These are phyloP conservation scores for Noctua janthina DNA, from an alignment of 2,888 invertebrate genomes.

Conservation along the genomic window DNA sequence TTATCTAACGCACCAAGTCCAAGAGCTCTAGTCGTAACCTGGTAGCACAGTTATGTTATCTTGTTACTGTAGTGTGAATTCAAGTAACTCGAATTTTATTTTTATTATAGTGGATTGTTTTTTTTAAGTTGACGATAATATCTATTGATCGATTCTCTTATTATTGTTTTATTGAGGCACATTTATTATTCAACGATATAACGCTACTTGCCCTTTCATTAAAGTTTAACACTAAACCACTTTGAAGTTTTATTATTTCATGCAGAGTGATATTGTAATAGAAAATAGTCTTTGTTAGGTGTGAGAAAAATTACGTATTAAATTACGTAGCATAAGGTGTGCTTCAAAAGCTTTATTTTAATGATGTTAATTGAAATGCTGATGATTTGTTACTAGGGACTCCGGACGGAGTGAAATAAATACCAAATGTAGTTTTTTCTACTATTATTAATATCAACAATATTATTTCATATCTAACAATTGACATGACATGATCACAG, in stretches of 20 bases:
- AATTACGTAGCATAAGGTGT: neutral
- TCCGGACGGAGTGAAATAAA: neutral
- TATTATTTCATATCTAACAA: conserved; percentile 27
- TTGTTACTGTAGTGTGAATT: neutral
- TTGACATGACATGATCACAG: conserved; percentile 57
- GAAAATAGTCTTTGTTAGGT: neutral
- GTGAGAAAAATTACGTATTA: conserved; percentile 5
- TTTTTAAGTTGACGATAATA: neutral
- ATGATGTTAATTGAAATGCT: neutral
- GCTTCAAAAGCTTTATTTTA: neutral
- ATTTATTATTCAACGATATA: conserved; percentile 5
- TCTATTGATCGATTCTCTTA: neutral
- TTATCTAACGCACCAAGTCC: neutral
- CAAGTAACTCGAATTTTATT: neutral
- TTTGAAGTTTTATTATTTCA: conserved; percentile 43
- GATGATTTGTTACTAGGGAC: neutral
- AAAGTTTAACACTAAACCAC: conserved; percentile 20
- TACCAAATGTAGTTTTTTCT: conserved; percentile 10
- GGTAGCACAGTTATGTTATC: neutral
- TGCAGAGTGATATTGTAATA: neutral
- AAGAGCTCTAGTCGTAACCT: neutral
- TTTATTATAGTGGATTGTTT: neutral
- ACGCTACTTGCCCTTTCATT: conserved; percentile 32
- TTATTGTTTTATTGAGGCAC: neutral
- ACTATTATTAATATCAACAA: conserved; percentile 49